These are phyloP conservation scores for Wiebesia pumilae DNA, from an alignment of 1,140 invertebrate genomes.

Conservation along the genomic window DNA sequence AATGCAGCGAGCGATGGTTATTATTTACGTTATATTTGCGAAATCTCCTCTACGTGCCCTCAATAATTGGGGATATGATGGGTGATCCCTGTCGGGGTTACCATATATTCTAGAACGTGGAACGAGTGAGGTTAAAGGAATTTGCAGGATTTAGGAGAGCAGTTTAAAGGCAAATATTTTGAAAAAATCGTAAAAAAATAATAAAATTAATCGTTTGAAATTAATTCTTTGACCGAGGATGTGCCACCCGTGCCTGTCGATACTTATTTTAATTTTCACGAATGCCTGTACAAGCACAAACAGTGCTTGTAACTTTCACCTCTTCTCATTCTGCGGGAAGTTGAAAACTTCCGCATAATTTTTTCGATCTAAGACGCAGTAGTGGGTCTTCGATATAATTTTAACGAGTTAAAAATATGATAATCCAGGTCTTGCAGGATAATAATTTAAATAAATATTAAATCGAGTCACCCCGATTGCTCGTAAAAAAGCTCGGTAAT, in stretches of 20 bases:
- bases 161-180: neutral
- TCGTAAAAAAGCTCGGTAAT: neutral
- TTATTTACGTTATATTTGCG: conserved; percentile 6
- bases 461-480: no score
- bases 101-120: neutral
- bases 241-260: neutral
- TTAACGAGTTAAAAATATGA: no score
- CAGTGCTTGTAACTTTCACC: neutral
- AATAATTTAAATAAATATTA: no score
- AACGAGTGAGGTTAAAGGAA: neutral
- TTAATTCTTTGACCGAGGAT: neutral
- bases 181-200: neutral
- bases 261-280: neutral
- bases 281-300: neutral
- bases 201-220: neutral
- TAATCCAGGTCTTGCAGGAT: no score
- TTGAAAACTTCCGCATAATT: no score
- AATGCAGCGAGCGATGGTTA: neutral
- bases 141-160: conserved; percentile 11
- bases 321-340: neutral
- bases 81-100: neutral
- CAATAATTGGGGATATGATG: neutral
- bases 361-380: no score
- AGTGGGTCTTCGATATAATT: no score
- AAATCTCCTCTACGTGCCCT: neutral